Evolutionary conservation across 2,113 vertebrate genomes (phyloP).

Genomic region (Cyanocitta stelleri): DNA sequence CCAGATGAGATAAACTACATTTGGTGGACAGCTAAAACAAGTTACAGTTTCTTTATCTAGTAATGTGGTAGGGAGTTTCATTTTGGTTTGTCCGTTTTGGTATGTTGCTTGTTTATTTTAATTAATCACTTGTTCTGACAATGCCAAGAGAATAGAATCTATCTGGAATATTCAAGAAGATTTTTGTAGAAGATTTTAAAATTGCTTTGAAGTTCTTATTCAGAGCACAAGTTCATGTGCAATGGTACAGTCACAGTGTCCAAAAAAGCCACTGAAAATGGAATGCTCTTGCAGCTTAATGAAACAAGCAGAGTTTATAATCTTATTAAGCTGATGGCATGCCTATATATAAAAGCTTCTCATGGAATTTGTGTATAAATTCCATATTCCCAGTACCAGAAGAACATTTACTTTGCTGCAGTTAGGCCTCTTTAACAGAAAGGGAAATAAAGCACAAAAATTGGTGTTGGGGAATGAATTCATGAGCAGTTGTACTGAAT

Average conservation of each 20-base stretch:
- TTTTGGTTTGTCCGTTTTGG: neutral
- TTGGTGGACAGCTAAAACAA: neutral
- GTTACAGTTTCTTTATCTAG: neutral
- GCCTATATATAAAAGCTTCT: neutral
- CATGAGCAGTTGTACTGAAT: neutral
- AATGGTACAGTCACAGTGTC: neutral
- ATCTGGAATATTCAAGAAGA: neutral
- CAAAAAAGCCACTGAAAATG: neutral
- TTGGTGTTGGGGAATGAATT: neutral
- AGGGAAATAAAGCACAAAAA: conserved; percentile 25
- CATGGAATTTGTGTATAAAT: neutral
- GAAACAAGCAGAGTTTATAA: neutral
- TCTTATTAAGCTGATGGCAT: neutral
- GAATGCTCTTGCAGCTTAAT: neutral
- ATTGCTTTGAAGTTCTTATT: conserved; percentile 2
- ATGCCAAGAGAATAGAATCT: neutral
- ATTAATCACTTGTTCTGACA: neutral
- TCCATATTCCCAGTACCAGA: neutral
- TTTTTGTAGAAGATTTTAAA: neutral
- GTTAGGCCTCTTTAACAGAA: conserved; percentile 26
- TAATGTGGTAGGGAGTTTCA: neutral
- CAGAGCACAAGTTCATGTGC: neutral
- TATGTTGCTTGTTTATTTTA: neutral
- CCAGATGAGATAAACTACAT: neutral
- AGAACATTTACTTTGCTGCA: conserved; percentile 18